Conservation (phyloP, 2,113 vertebrate species). For the Corydoras sp. region DNA sequence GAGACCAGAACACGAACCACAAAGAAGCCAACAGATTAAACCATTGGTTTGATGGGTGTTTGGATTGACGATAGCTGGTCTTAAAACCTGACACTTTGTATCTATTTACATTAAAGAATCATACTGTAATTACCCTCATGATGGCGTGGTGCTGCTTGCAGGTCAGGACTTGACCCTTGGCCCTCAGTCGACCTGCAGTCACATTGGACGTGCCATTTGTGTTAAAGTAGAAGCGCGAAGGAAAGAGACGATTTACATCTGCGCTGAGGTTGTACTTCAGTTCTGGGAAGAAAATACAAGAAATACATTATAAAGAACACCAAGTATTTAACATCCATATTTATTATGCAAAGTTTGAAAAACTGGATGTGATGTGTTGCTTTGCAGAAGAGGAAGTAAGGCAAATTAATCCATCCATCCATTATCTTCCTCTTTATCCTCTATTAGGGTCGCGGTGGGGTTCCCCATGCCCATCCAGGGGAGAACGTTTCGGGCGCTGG, state of each 20-base stretch:
- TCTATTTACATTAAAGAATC: too few relatives aligned
- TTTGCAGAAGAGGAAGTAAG: too few relatives aligned
- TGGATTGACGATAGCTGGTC: too few relatives aligned
- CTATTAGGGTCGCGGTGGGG: too few relatives aligned
- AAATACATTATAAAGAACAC: not conserved
- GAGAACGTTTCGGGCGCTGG: too few relatives aligned
- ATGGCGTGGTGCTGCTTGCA: conserved; percentile 76
- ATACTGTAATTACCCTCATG: conserved; percentile 72
- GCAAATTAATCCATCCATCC: too few relatives aligned
- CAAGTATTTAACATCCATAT: not conserved
- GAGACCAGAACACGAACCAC: too few relatives aligned
- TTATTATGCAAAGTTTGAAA: not conserved
- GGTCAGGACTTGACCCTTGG: conserved; percentile 45
- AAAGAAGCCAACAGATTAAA: too few relatives aligned
- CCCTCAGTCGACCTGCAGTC: conserved; percentile 62
- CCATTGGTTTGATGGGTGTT: too few relatives aligned
- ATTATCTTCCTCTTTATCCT: too few relatives aligned
- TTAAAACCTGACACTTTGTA: too few relatives aligned
- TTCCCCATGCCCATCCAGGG: too few relatives aligned
- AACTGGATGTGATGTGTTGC: not conserved
- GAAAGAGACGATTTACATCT: conserved; percentile 76
- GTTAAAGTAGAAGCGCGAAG: conserved; percentile 84
- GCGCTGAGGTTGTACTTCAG: conserved; percentile 84
- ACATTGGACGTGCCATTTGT: conserved; percentile 79
- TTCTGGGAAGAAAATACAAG: conserved; percentile 58